Base-by-base conservation (phyloP, 2,888 invertebrate species). In the Trachelus troglodyta region DNA sequence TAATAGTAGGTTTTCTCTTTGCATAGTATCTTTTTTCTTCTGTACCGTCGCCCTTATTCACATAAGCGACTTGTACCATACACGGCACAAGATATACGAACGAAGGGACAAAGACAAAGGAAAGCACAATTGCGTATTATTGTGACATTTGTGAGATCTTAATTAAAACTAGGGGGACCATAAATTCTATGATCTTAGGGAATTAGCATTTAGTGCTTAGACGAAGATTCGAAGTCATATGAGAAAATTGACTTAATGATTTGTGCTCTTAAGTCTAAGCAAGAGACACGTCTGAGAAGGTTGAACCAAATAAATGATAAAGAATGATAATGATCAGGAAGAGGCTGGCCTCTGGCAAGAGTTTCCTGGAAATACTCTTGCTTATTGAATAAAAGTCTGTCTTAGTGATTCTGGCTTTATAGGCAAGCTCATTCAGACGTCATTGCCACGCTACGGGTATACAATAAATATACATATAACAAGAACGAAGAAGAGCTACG, bases 121-220 rank as follows among this genome's bases (percentile, higher is more conserved):
- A 68, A 75, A 34, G 35, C 30, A 30, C 15, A 75, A 73, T 73
- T 33, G 15, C 15, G 12, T 73, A 74, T 34, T 34, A 31, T n/a
- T 34, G 56, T 56, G 56, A 31, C 23, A 30, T n/a, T 37, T 33
- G 79, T 84, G 75, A 82, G 83, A 86, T 80, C 81, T 85, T 85
- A 84, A 84, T 80, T 81, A 79, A 83, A 77, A 85, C 83, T 84
- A 81, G 85, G 87, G 86, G 88, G 88, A 88, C 87, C 87, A 88
- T 82, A 77, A 82, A 77, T 79, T 75, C 81, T 83, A 82, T 82
- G 81, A 81, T 83, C 81, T 83, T 83, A 79, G 85, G 77, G 77
- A 80, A 30, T 73, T 79, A 75, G 71, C 34, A 37, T 71, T 76
- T 71, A 76, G 74, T 6, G 74, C 37, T 34, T 74, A 74, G 34